phyloP scores from a whole-genome alignment of 2,113 vertebrate species.

The Trogon surrucura region DNA sequence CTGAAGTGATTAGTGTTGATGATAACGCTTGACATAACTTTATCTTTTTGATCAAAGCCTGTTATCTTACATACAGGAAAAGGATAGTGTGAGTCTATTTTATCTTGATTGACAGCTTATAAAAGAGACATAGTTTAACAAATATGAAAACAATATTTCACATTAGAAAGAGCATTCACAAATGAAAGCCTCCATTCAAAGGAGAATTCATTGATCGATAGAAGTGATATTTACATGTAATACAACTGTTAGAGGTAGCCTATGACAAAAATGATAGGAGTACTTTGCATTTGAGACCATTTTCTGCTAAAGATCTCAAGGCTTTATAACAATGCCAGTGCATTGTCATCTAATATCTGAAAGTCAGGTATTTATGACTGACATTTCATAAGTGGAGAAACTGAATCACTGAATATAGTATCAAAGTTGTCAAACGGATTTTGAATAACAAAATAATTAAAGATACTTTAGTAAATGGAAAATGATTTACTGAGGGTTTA shows the following conservation, averaged over 20 bases:
- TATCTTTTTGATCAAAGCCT: conserved; percentile 26
- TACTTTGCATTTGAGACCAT: neutral
- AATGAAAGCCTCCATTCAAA: neutral
- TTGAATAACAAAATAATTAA: neutral
- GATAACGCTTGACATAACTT: neutral
- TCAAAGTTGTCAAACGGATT: neutral
- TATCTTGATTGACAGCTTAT: neutral
- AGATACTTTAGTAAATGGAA: neutral
- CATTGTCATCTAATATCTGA: neutral
- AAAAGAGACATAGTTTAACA: neutral
- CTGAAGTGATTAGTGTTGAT: neutral
- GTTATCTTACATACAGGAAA: neutral
- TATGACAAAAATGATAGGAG: neutral
- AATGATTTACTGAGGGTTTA: neutral
- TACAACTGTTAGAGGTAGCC: neutral
- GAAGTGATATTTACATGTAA: neutral
- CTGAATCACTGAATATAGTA: neutral
- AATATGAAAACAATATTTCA: conserved; percentile 16
- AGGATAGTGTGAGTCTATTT: neutral
- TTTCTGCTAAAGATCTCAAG: neutral
- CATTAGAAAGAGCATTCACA: neutral
- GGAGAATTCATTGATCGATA: neutral
- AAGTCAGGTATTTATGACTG: neutral
- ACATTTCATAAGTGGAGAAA: neutral
- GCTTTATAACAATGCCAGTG: neutral